Base-by-base conservation (phyloP, 2,888 invertebrate genomes). In the Calliphora vomitoria region DNA sequence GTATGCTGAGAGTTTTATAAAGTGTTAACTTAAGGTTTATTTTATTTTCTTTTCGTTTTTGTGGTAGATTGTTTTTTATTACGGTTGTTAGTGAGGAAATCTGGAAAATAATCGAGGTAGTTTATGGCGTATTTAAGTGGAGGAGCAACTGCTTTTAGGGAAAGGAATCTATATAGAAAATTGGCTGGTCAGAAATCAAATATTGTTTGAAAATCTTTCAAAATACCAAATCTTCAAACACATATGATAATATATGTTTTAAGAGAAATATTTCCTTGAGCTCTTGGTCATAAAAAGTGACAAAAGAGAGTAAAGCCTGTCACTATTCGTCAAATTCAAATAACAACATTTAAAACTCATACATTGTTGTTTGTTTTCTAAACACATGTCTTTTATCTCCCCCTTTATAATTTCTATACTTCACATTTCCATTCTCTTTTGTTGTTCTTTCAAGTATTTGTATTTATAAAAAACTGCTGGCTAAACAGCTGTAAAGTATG, bases 1-100 rank as follows among this genome's bases (percentile, higher is more conserved):
- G 47, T 72, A 20, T 78, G 82, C 74, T 69, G 85, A 82, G 82
- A 85, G 71, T 85, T 87, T 85, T 85, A 87, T 79, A 85, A 85
- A 75, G 87, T 87, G 87, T 87, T 85, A 62, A 82, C 68, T 78
- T 69, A 38, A 79, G 71, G 41, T 71, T 78, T 35, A 58, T 50
- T 44, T 41, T 55, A 68, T 76, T 47, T 20, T 25, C 62, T 38
- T 35, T 50, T 53, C 31, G 11, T 72, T 53, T 38, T 50, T 53
- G 53, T 55, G 18, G 41, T 11, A 50, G 50, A 25, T 15, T 35
- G 35, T 31, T 62, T 25, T 74, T 74, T 72, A 38, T 64, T 35
- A 15, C 38, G 35, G 15, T 3, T 35, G 15, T n/a, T 71, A 41
- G 18, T 20, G 44, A 8, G 76, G n/a, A 25, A 35, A 62, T 50